A percentile compares a stretch with the other conserved stretches of the same genome.
Conservation (phyloP, 2,888 invertebrate genomes). For the Lepidocyrtoides sp. region DNA sequence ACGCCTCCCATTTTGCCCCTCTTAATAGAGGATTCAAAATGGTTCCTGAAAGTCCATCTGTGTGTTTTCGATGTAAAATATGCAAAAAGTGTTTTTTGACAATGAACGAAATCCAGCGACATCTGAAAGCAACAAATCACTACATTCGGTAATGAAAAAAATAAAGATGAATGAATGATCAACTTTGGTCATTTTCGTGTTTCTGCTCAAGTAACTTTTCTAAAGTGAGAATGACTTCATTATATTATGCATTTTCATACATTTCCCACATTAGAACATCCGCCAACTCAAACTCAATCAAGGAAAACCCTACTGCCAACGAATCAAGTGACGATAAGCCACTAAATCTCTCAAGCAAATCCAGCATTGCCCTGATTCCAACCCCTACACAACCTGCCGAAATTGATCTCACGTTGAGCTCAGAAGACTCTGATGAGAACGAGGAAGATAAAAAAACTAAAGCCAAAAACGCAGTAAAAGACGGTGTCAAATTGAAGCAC, state of each 20-base stretch:
- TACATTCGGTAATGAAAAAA: constrained; percentile 43
- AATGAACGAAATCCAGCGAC: constrained; percentile 26
- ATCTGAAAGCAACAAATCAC: constrained; percentile 36
- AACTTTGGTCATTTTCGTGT: no score
- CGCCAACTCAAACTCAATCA: constrained; percentile 4
- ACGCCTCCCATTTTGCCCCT: constrained; percentile 50
- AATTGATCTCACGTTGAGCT: constrained; percentile 50
- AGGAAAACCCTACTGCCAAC: constrained; percentile 15
- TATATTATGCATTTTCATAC: constrained; percentile 15
- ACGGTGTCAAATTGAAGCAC: neutral
- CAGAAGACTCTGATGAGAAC: neutral
- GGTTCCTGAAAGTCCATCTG: constrained; percentile 36
- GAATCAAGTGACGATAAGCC: constrained; percentile 39
- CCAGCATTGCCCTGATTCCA: neutral
- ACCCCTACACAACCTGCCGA: neutral
- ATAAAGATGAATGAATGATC: constrained; percentile 37
- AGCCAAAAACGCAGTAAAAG: neutral
- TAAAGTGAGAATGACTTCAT: neutral
- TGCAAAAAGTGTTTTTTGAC: constrained; percentile 48
- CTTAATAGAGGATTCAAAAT: constrained; percentile 30
- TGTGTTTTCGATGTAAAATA: constrained; percentile 55
- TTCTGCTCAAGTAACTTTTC: constrained; percentile 15
- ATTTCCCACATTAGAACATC: constrained; percentile 32
- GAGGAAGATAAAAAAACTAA: neutral
- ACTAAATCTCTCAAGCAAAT: constrained; percentile 30